A percentile compares a stretch with the other conserved stretches of the same genome.
Conservation (phyloP, 2,797 vertebrate genomes). For the Ctenopoma multispine region DNA sequence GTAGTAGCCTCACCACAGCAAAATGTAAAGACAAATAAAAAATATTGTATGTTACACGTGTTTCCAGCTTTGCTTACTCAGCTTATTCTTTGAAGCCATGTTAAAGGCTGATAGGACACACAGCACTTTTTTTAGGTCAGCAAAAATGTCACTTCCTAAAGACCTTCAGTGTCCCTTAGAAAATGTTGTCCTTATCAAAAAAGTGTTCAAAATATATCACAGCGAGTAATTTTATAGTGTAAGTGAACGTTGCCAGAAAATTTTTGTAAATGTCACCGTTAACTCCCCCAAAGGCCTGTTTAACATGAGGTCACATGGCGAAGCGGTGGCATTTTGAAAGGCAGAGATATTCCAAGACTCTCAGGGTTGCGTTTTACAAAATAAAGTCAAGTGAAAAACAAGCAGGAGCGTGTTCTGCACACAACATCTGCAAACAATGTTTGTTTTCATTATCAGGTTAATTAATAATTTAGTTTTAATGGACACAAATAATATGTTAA, state of each 20-base stretch:
- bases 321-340: constrained; percentile 59
- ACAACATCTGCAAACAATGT: constrained; percentile 21
- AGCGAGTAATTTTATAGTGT: constrained; percentile 57
- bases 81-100: constrained; percentile 13
- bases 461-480: constrained; percentile 40
- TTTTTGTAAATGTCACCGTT: constrained; percentile 74
- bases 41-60: constrained; percentile 27
- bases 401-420: constrained; percentile 14
- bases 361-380: constrained; percentile 24
- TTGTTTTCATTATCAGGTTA: constrained; percentile 25
- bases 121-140: constrained; percentile 57
- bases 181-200: constrained; percentile 69
- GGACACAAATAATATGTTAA: constrained; percentile 40
- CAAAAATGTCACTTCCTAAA: constrained; percentile 60
- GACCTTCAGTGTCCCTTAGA: constrained; percentile 48
- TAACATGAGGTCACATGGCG: constrained; percentile 63
- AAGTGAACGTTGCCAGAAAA: constrained; percentile 44
- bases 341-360: constrained; percentile 42
- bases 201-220: constrained; percentile 58
- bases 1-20: background rate
- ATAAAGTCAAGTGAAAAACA: constrained; percentile 9
- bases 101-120: constrained; percentile 52
- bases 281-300: constrained; percentile 57
- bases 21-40: constrained; percentile 36
- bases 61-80: constrained; percentile 45